These are phyloP conservation scores for Chironomus striatipennis DNA, from an alignment of 1,140 invertebrate species.

Conservation along the genomic window DNA sequence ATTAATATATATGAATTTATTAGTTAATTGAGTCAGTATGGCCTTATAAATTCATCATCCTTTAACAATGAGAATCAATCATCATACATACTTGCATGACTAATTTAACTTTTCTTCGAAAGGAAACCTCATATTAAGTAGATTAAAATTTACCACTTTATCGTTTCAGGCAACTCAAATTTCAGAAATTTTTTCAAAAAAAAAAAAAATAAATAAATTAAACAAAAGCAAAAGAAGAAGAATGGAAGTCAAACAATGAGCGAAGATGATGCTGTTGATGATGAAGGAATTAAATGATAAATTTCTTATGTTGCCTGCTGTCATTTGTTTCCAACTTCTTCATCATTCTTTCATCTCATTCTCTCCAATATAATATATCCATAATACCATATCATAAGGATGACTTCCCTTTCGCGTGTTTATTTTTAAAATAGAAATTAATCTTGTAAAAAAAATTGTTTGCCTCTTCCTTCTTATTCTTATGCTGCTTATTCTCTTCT, in stretches of 20 bases:
- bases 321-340: neutral
- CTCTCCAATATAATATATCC: no score
- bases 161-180: no score
- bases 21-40: no score
- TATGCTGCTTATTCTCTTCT: neutral
- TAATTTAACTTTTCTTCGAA: no score
- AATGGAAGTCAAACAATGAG: neutral
- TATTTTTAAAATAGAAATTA: slow-evolving; percentile 15
- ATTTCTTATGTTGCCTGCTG: slow-evolving; percentile 9
- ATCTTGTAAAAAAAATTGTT: neutral
- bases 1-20: no score
- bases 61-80: no score
- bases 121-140: no score
- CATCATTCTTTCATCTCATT: neutral
- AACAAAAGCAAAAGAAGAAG: neutral
- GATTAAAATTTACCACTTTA: no score
- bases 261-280: neutral
- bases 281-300: slow-evolving; percentile 10
- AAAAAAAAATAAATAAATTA: no score
- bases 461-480: neutral
- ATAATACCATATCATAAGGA: neutral
- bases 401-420: neutral
- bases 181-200: no score
- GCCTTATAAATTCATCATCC: no score
- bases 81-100: no score